These are phyloP conservation scores for fruit fly (Drosophila melanogaster) DNA, from an alignment of 1,140 invertebrate genomes.

Conservation along the genomic window DNA sequence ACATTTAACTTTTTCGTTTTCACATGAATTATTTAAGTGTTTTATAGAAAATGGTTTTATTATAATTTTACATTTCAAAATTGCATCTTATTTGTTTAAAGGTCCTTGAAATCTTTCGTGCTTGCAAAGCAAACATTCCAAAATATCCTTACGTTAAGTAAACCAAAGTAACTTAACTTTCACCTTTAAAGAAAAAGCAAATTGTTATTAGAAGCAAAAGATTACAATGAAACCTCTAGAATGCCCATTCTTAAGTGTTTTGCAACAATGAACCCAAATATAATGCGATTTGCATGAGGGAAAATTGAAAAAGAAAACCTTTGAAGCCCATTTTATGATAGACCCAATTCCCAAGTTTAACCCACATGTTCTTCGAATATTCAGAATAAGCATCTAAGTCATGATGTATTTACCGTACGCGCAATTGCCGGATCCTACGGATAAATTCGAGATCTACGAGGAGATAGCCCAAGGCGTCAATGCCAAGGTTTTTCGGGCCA, in stretches of 20 bases:
- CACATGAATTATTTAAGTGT: too few relatives aligned
- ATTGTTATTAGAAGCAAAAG: neutral
- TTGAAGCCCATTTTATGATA: neutral
- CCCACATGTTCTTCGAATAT: slow-evolving; percentile 8
- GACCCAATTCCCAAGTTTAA: neutral
- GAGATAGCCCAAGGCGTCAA: slow-evolving; percentile 89
- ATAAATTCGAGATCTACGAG: slow-evolving; percentile 88
- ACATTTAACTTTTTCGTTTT: too few relatives aligned
- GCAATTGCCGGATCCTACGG: slow-evolving; percentile 88
- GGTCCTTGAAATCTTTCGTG: too few relatives aligned
- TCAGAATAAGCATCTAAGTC: slow-evolving; percentile 6
- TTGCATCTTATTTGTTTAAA: too few relatives aligned
- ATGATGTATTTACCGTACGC: slow-evolving; percentile 84
- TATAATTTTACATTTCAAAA: too few relatives aligned
- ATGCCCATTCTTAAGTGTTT: slow-evolving; percentile 6
- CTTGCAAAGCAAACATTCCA: too few relatives aligned
- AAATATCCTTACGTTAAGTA: too few relatives aligned
- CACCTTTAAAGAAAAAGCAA: neutral
- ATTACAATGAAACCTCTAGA: slow-evolving; percentile 18
- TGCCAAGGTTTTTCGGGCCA: slow-evolving; percentile 90
- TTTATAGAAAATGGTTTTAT: too few relatives aligned
- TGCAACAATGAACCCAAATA: slow-evolving; percentile 1
- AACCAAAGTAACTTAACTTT: neutral
- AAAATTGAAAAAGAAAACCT: neutral
- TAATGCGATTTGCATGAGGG: slow-evolving; percentile 20